phyloP scores from a whole-genome alignment of 1,140 invertebrate genomes.

The Drosophila parabipectinata region DNA sequence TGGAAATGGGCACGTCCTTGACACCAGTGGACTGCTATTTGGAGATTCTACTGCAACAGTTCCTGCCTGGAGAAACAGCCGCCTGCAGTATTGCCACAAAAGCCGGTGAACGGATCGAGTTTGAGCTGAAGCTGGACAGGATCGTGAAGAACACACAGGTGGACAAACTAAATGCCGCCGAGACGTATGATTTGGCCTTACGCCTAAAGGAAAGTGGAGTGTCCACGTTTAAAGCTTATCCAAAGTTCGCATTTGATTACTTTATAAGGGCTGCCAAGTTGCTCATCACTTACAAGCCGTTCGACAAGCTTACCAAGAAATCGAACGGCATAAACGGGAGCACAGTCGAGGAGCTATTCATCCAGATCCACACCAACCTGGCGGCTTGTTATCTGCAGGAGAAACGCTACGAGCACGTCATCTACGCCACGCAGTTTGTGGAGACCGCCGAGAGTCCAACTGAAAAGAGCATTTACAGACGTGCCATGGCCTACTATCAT shows the following conservation, averaged over 20 bases:
- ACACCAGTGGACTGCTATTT: slow-evolving; percentile 77
- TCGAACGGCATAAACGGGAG: slow-evolving; percentile 55
- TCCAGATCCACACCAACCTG: slow-evolving; percentile 77
- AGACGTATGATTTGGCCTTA: slow-evolving; percentile 60
- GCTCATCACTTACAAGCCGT: slow-evolving; percentile 77
- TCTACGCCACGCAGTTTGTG: slow-evolving; percentile 77
- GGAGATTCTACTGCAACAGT: slow-evolving; percentile 75
- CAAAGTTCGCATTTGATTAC: slow-evolving; percentile 79
- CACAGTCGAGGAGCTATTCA: slow-evolving; percentile 61
- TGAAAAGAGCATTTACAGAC: slow-evolving; percentile 79
- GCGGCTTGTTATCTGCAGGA: slow-evolving; percentile 76
- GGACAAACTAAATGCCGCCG: slow-evolving; percentile 56
- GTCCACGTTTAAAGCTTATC: slow-evolving; percentile 76
- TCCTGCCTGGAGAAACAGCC: slow-evolving; percentile 71
- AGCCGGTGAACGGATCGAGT: slow-evolving; percentile 49
- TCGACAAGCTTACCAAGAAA: slow-evolving; percentile 57
- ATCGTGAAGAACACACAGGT: slow-evolving; percentile 61
- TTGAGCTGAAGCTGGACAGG: slow-evolving; percentile 54
- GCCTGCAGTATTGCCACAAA: slow-evolving; percentile 66
- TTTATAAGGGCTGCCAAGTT: slow-evolving; percentile 75
- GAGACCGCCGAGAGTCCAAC: slow-evolving; percentile 57
- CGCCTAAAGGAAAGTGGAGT: slow-evolving; percentile 79
- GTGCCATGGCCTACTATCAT: slow-evolving; percentile 71
- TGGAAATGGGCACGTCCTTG: slow-evolving; percentile 66
- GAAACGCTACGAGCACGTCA: slow-evolving; percentile 78